phyloP scores from a whole-genome alignment of 2,888 invertebrate species.

The Monoplex corrugatus region DNA sequence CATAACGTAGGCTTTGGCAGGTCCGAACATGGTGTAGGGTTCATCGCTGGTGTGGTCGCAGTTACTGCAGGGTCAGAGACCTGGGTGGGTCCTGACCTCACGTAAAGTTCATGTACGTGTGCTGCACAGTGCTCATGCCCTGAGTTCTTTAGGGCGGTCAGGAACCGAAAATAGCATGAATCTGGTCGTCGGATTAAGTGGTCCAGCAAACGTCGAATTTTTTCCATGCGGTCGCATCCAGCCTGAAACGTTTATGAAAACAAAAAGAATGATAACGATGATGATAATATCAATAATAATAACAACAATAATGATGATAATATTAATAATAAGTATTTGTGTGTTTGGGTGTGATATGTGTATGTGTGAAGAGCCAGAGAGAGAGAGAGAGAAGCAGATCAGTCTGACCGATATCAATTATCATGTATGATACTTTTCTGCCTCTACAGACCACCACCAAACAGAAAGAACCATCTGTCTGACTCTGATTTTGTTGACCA shows the following conservation, averaged over 20 bases:
- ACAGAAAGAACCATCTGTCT: too few species aligned
- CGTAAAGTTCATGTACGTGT: not conserved
- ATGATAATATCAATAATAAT: too few species aligned
- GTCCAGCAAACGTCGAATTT: slow-evolving; percentile 41
- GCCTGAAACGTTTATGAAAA: slow-evolving; percentile 30
- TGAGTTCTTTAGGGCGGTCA: slow-evolving; percentile 25
- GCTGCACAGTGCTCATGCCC: slow-evolving; percentile 32
- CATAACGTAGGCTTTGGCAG: too few species aligned
- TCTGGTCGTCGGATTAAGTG: slow-evolving; percentile 16
- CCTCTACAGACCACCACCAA: too few species aligned
- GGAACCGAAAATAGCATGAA: slow-evolving; percentile 18
- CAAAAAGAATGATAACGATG: not conserved
- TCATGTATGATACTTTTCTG: too few species aligned
- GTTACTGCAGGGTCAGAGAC: not conserved
- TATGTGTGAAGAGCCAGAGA: too few species aligned
- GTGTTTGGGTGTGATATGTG: too few species aligned
- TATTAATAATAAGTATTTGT: too few species aligned
- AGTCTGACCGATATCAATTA: too few species aligned
- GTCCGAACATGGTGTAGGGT: not conserved
- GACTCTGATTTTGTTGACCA: too few species aligned
- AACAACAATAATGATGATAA: too few species aligned
- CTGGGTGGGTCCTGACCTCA: not conserved
- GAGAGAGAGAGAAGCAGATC: too few species aligned
- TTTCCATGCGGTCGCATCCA: not conserved
- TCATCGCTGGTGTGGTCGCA: not conserved